phyloP scores from a whole-genome alignment of 2,113 vertebrate genomes.

The Dinomys branickii region DNA sequence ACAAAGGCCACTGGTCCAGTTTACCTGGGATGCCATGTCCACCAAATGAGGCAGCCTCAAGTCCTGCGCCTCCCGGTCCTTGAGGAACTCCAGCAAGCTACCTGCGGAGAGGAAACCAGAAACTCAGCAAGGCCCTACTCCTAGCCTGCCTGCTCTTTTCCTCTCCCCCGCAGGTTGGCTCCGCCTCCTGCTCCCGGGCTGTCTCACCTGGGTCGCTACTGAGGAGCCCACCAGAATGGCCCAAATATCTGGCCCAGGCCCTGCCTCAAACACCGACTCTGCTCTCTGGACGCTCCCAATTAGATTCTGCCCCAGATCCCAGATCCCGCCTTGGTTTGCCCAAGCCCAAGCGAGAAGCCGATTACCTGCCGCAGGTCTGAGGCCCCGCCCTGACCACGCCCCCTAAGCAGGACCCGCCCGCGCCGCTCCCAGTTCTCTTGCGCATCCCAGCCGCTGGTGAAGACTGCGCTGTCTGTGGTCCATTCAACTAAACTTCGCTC shows the following conservation, averaged over 20 bases:
- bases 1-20: not conserved
- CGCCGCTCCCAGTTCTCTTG: not conserved
- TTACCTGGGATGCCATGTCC: slow-evolving; percentile 98
- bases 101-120: slow-evolving; percentile 83
- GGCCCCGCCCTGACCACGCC: not conserved
- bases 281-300: not conserved
- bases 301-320: slow-evolving; percentile 67
- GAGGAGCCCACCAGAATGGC: not conserved
- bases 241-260: not conserved
- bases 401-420: not conserved
- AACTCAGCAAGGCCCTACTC: not conserved
- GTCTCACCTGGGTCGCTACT: not conserved
- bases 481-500: accelerated
- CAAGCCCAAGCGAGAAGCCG: not conserved
- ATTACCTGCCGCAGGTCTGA: accelerated
- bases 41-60: slow-evolving; percentile 95
- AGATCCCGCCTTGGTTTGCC: not conserved
- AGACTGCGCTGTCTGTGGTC: accelerated
- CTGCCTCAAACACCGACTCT: not conserved
- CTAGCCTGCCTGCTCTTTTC: not conserved
- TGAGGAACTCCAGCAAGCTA: slow-evolving; percentile 96
- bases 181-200: not conserved
- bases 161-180: no score
- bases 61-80: slow-evolving; percentile 90
- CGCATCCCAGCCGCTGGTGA: accelerated